Conservation (phyloP, 2,113 vertebrate genomes). For the Vulpes lagopus region DNA sequence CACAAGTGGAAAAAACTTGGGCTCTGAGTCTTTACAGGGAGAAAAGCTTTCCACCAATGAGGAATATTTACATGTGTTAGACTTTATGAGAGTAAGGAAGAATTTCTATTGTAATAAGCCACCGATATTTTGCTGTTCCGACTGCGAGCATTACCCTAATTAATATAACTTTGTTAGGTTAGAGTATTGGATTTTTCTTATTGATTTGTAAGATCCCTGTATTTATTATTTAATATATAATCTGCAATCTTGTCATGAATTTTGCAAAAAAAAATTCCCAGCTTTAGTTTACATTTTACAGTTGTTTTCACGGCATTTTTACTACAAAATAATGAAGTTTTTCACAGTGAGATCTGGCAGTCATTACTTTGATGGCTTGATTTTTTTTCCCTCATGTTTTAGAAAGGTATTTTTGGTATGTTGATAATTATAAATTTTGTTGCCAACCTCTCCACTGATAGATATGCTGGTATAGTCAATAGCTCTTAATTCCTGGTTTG, state of each 20-base stretch:
- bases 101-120: neutral
- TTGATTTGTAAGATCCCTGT: neutral
- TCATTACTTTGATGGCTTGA: neutral
- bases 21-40: neutral
- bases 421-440: neutral
- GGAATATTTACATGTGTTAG: neutral
- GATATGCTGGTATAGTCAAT: neutral
- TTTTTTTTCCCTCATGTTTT: neutral
- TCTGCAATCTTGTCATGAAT: neutral
- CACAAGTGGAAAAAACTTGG: neutral
- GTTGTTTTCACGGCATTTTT: neutral
- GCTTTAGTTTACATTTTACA: slow-evolving; percentile 24
- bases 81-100: neutral
- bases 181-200: neutral
- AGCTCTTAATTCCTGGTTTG: neutral
- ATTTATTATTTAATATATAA: slow-evolving; percentile 33
- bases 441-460: neutral
- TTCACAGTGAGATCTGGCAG: neutral
- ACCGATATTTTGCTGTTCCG: neutral
- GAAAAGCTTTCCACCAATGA: neutral
- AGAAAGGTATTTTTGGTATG: slow-evolving; percentile 27
- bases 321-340: neutral
- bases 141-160: neutral
- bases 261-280: neutral
- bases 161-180: neutral